Conservation (phyloP, 2,888 invertebrate genomes). For the Limnephilus lunatus region DNA sequence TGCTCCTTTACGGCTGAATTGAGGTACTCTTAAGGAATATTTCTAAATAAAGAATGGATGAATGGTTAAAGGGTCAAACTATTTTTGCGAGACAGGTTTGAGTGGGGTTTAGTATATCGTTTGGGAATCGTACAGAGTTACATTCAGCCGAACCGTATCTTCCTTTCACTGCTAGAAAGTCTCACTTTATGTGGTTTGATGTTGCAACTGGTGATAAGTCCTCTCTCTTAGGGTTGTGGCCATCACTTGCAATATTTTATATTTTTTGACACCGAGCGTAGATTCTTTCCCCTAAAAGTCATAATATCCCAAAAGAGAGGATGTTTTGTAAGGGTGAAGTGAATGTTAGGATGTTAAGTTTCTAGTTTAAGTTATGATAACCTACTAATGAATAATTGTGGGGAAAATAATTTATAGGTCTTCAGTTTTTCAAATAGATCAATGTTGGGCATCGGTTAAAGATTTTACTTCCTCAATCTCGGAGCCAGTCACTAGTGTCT, state of each 20-base stretch:
- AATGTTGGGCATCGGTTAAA: neutral
- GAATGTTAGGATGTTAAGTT: constrained; percentile 29
- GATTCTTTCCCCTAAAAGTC: neutral
- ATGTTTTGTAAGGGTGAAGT: constrained; percentile 2
- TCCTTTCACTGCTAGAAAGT: neutral
- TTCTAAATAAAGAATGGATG: neutral
- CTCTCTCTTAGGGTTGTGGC: neutral
- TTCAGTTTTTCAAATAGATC: constrained; percentile 33
- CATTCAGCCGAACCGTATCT: neutral
- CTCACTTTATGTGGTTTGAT: neutral
- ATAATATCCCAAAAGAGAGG: constrained; percentile 8
- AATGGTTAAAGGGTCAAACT: neutral
- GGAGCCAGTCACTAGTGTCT: constrained; percentile 15
- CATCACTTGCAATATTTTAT: neutral
- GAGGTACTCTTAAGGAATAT: constrained; percentile 8
- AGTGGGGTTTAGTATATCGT: neutral
- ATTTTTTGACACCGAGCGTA: neutral
- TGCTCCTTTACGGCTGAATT: neutral
- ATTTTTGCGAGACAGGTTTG: neutral
- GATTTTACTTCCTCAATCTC: neutral
- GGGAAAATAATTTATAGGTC: neutral
- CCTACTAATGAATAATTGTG: neutral
- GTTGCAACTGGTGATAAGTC: neutral
- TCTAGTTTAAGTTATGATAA: constrained; percentile 34
- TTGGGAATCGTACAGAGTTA: neutral